Evolutionary conservation across 2,888 invertebrate species (phyloP), one percentile per base, ranked within the genome.

Genomic region (Noctua janthe): DNA sequence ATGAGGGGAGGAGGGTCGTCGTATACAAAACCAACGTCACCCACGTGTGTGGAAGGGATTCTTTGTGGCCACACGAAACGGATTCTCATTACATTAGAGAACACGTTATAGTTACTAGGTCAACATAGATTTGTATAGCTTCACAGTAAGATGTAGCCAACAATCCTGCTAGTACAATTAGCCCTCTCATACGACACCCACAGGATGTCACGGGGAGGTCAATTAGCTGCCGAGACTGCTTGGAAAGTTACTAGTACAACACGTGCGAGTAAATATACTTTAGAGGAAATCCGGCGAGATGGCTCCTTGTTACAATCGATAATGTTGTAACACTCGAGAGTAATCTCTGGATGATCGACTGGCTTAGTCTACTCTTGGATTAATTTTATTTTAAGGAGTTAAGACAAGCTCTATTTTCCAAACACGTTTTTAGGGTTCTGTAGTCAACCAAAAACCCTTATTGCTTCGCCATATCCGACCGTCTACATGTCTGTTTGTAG

Each of bases 141-240:
- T 7, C 51, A 47, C 39, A 43, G 43, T 71, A 56, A 49, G 17
- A 77, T 59, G 17, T 74, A 67, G 59, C 62, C n/a, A 35, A 10
- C 51, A 39, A 69, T 76, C 20, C 56, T 82, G 47, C 59, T 77
- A 54, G 56, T 8, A 80, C 75, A 85, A 86, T 85, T 86, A 83
- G 71, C 73, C 73, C 59, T 76, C 66, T 76, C 74, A 67, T 72
- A 69, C 75, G 74, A 86, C 77, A 85, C 83, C 86, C 80, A 80
- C 85, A 86, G 80, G 80, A 86, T 73, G 83, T 71, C 80, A 85
- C 73, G 70, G 47, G 72, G 62, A 77, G 85, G 83, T 83, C 86
- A 86, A 86, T 85, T 85, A 83, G 77, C 23, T 77, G 62, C 67
- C 56, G 43, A 74, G 77, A 80, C 73, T 80, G 59, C 75, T 77